phyloP scores from a whole-genome alignment of 2,113 vertebrate genomes.

The Pampusana beccarii region DNA sequence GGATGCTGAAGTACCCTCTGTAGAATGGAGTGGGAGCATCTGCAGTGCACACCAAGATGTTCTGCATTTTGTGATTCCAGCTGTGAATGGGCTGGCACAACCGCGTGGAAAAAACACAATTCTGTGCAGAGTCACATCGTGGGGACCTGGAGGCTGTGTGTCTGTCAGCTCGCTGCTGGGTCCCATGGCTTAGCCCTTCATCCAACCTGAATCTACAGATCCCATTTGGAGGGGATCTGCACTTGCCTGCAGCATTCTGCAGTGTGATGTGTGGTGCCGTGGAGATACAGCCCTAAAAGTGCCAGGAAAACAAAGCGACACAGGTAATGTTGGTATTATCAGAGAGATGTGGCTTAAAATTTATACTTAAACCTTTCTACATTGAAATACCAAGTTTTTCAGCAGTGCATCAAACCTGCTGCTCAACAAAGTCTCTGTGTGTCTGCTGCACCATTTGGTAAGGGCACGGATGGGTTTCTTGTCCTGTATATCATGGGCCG shows the following conservation, averaged over 20 bases:
- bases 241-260: background rate
- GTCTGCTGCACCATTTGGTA: background rate
- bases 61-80: background rate
- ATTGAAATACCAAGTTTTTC: background rate
- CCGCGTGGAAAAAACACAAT: background rate
- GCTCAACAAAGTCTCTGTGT: background rate
- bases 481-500: background rate
- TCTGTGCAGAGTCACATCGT: background rate
- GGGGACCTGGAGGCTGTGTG: background rate
- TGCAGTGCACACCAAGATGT: background rate
- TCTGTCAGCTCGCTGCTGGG: background rate
- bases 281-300: background rate
- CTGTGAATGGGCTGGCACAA: background rate
- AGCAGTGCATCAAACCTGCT: background rate
- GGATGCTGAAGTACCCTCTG: background rate
- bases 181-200: background rate
- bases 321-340: background rate
- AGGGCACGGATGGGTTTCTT: background rate
- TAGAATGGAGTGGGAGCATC: background rate
- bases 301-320: background rate
- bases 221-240: background rate
- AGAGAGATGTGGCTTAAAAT: background rate
- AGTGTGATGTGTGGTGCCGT: background rate
- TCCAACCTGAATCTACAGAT: rapidly evolving
- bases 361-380: rapidly evolving